Conservation (phyloP, 2,797 vertebrate genomes). For the Dipus sagitta region DNA sequence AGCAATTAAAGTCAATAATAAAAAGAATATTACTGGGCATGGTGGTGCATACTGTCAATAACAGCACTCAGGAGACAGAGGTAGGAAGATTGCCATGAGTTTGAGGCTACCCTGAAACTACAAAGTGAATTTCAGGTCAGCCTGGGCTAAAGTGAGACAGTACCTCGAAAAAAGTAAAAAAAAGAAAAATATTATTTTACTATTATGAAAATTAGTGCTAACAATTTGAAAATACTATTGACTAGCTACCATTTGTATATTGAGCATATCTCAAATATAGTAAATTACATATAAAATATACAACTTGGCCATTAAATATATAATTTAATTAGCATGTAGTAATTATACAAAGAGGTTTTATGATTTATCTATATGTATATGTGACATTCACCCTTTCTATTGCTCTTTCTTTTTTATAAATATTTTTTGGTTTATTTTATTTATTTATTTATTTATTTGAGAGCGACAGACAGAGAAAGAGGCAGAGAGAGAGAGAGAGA, state of each 20-base stretch:
- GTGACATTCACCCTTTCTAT: not conserved
- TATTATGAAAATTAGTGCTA: not conserved
- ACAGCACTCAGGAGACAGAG: too few species aligned
- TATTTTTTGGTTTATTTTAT: too few species aligned
- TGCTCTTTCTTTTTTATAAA: not conserved
- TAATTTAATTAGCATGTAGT: not conserved
- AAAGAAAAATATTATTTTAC: not conserved
- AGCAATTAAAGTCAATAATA: not conserved
- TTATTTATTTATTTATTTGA: too few species aligned
- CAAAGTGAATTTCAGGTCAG: too few species aligned
- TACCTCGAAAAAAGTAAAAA: too few species aligned
- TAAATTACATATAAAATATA: not conserved
- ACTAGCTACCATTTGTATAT: not conserved
- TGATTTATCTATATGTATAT: too few species aligned
- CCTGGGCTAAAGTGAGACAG: too few species aligned
- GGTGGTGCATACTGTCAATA: too few species aligned
- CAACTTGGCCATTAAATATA: not conserved
- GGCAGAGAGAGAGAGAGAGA: too few species aligned
- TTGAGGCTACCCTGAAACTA: too few species aligned
- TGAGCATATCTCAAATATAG: not conserved
- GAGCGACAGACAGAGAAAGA: too few species aligned
- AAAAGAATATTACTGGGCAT: not conserved
- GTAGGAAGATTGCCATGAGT: too few species aligned
- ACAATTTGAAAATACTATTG: not conserved
- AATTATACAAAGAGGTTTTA: not conserved